A percentile compares a stretch with the other conserved stretches of the same genome.
phyloP scores from a whole-genome alignment of 2,888 invertebrate species.

The Crossocerus cetratus region DNA sequence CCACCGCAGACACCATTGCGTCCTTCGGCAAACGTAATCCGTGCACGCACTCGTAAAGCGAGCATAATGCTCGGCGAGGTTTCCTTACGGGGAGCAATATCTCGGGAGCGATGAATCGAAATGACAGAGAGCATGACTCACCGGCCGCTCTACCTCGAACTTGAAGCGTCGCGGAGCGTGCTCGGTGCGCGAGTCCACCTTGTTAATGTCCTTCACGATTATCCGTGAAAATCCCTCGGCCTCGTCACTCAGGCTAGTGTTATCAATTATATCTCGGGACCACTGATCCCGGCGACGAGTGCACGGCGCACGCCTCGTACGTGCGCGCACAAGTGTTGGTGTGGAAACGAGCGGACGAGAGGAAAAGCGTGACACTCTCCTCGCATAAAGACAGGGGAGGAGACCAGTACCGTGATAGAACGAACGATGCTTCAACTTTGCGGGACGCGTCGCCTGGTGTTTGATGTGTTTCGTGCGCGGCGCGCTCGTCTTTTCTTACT shows the following conservation, averaged over 20 bases:
- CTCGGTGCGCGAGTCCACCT: no score
- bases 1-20: no score
- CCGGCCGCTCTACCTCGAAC: no score
- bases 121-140: no score
- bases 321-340: background rate
- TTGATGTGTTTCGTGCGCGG: background rate
- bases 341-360: background rate
- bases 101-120: no score
- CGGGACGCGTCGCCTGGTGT: background rate
- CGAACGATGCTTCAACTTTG: constrained; percentile 5
- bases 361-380: background rate
- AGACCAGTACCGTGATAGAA: background rate
- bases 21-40: no score
- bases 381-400: no score
- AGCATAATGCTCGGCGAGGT: no score
- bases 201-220: background rate
- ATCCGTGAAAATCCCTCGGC: background rate
- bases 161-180: no score
- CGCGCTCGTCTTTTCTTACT: constrained; percentile 9
- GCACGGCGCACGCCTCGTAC: background rate
- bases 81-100: no score
- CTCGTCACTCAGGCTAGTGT: background rate
- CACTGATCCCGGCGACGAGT: background rate
- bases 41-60: no score
- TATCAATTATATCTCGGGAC: constrained; percentile 1